Evolutionary conservation across 2,888 invertebrate genomes (phyloP).

Genomic region (Trichacis sp.): DNA sequence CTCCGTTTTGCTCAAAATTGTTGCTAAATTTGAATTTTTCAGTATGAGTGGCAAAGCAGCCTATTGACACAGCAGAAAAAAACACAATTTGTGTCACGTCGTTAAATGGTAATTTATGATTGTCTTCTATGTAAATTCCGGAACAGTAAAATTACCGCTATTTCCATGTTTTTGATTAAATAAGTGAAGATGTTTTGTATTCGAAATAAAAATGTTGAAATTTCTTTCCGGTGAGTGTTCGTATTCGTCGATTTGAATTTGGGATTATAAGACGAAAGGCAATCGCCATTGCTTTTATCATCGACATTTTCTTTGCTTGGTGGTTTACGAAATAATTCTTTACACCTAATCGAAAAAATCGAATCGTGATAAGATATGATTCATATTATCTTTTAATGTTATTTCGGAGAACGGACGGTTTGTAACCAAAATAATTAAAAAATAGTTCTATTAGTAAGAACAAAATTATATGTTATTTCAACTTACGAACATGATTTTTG

Average conservation of each 20-base stretch:
- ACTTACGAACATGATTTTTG: no score
- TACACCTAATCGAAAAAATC: neutral
- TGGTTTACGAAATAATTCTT: neutral
- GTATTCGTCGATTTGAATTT: neutral
- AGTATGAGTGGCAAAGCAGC: neutral
- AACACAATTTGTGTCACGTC: neutral
- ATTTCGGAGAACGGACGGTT: no score
- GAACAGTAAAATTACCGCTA: slow-evolving; percentile 14
- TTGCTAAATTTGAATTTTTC: slow-evolving; percentile 1
- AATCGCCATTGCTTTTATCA: neutral
- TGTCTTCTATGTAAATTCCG: neutral
- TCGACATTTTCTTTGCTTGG: neutral
- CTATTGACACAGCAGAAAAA: neutral
- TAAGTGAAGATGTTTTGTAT: slow-evolving; percentile 19
- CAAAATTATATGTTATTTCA: no score
- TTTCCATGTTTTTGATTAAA: slow-evolving; percentile 17
- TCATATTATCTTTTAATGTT: neutral
- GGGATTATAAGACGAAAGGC: neutral
- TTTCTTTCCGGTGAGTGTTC: neutral
- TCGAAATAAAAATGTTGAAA: neutral
- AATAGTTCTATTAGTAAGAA: no score
- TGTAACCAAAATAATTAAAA: no score
- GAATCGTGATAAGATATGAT: neutral
- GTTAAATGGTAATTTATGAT: neutral
- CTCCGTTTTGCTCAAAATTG: neutral